Conservation (phyloP, 2,888 invertebrate genomes). For the Sepioteuthis lessoniana region DNA sequence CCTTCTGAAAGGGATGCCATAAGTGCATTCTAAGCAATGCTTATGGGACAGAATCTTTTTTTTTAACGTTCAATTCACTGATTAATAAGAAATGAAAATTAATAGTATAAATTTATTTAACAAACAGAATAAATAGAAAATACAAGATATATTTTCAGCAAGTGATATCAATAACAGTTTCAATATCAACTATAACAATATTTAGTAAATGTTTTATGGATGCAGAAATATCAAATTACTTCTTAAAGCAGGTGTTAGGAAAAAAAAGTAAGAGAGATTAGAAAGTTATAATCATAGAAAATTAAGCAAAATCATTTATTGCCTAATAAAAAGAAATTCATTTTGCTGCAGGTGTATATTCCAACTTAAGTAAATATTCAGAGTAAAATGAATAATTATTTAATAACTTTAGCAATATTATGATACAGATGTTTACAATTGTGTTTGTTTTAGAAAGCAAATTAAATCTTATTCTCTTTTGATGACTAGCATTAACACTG, state of each 20-base stretch:
- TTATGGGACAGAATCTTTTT: too few species aligned
- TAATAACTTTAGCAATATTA: background rate
- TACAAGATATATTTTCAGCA: background rate
- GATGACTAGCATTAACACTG: background rate
- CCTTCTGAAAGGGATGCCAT: too few species aligned
- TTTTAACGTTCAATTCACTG: too few species aligned
- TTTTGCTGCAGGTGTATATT: slow-evolving; percentile 15
- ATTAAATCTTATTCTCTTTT: background rate
- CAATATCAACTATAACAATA: background rate
- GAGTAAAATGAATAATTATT: background rate
- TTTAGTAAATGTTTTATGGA: background rate
- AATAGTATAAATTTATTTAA: too few species aligned
- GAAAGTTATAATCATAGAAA: background rate
- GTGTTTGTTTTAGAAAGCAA: background rate
- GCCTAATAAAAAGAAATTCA: background rate
- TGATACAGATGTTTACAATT: background rate
- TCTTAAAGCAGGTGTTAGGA: background rate
- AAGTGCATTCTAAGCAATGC: too few species aligned
- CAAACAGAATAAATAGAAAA: too few species aligned
- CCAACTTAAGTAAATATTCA: background rate
- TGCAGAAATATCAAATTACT: background rate
- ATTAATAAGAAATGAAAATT: too few species aligned
- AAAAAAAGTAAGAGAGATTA: background rate
- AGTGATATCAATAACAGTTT: background rate
- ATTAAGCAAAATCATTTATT: background rate